phyloP scores from a whole-genome alignment of 1,140 invertebrate species.

The Melitaea cinxia region DNA sequence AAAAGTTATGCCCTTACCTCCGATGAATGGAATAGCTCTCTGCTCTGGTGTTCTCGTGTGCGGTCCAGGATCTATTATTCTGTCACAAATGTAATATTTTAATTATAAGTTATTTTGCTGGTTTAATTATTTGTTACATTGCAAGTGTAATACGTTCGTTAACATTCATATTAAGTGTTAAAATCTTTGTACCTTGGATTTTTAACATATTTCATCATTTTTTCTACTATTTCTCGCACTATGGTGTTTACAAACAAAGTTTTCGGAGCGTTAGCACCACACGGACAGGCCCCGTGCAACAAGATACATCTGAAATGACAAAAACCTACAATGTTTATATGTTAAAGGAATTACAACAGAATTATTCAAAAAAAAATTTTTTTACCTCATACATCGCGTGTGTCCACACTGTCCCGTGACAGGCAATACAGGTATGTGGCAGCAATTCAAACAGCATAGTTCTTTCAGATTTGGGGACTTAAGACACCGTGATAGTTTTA shows the following conservation, averaged over 20 bases:
- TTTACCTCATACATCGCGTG: constrained; percentile 55
- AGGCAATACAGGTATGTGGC: constrained; percentile 45
- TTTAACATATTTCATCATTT: constrained; percentile 38
- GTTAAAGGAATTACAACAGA: not conserved
- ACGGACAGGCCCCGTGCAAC: constrained; percentile 43
- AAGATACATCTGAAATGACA: constrained; percentile 45
- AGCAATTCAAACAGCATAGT: constrained; percentile 51
- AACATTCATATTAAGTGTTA: not conserved
- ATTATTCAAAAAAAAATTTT: too few relatives aligned
- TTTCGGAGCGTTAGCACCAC: constrained; percentile 40
- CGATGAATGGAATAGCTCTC: constrained; percentile 1
- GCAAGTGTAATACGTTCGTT: not conserved
- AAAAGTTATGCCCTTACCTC: constrained; percentile 1
- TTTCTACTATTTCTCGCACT: constrained; percentile 48
- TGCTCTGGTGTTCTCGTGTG: not conserved
- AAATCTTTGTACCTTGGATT: constrained; percentile 33
- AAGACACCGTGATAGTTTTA: constrained; percentile 50
- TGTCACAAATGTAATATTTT: constrained; percentile 10
- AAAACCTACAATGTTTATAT: not conserved
- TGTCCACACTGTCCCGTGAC: constrained; percentile 60
- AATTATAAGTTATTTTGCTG: not conserved
- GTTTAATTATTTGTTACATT: not conserved
- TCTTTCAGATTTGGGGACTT: constrained; percentile 39
- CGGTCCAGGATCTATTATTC: constrained; percentile 2
- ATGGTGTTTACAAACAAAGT: constrained; percentile 45